Evolutionary conservation across 2,113 vertebrate species (phyloP).

Genomic region (Pithys albifrons): DNA sequence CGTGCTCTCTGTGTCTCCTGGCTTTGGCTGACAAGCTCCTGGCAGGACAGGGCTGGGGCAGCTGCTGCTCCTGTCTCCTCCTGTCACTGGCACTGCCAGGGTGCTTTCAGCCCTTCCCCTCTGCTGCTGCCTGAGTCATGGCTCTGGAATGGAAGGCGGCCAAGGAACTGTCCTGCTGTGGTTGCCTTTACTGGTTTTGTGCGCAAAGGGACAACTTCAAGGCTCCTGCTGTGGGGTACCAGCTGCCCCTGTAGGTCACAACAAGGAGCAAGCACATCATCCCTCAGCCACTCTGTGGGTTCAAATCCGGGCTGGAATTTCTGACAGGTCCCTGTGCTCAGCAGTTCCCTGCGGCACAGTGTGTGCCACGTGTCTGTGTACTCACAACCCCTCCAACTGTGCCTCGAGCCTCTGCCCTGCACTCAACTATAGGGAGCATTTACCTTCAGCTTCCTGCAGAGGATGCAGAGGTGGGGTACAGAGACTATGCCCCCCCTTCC

Average conservation of each 20-base stretch:
- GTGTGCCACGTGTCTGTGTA: rapidly evolving
- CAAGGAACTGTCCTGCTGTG: rapidly evolving
- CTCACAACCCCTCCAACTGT: rapidly evolving
- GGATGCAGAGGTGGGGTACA: background rate
- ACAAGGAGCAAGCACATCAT: background rate
- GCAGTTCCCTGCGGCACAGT: background rate
- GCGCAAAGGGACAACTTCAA: background rate
- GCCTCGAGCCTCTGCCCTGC: background rate
- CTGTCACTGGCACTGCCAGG: background rate
- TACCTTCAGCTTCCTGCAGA: background rate
- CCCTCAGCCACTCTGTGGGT: background rate
- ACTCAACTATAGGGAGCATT: background rate
- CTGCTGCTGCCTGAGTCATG: rapidly evolving
- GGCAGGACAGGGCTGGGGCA: background rate
- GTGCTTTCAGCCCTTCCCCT: background rate
- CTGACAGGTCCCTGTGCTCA: background rate
- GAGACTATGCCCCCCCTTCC: background rate
- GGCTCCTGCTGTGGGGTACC: background rate
- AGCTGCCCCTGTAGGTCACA: background rate
- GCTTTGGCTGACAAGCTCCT: background rate
- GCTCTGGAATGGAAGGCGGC: background rate
- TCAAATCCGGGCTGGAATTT: background rate
- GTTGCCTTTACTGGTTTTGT: background rate
- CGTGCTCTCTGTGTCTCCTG: background rate
- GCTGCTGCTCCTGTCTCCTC: background rate